phyloP scores from a whole-genome alignment of 30 jellyfish, hydroid and myxozoan genomes.

The Sanderia malayensis region DNA sequence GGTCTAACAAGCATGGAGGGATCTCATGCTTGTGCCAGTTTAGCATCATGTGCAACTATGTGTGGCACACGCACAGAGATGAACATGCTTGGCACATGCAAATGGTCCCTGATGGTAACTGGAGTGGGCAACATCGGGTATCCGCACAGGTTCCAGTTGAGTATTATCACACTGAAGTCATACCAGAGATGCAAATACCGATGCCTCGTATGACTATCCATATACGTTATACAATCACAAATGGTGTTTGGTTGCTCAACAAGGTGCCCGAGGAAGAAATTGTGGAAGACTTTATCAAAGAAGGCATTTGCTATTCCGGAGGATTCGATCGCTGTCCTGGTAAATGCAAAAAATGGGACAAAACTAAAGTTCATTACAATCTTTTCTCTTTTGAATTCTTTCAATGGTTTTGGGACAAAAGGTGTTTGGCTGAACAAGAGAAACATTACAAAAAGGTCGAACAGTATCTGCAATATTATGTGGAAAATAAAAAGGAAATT shows the following conservation, averaged over 20 bases:
- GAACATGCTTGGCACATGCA: constrained; percentile 48
- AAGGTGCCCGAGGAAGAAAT: not conserved
- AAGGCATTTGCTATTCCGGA: not conserved
- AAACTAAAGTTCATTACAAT: constrained; percentile 20
- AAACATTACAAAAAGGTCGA: constrained; percentile 23
- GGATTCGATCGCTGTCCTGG: constrained; percentile 49
- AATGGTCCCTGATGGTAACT: constrained; percentile 52
- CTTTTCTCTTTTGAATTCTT: constrained; percentile 50
- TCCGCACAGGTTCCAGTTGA: constrained; percentile 7
- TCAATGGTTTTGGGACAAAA: constrained; percentile 61
- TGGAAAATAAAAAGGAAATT: constrained; percentile 5
- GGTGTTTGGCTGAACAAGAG: constrained; percentile 37
- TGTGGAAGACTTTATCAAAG: not conserved
- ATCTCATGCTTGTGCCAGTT: constrained; percentile 15
- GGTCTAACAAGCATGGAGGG: not conserved
- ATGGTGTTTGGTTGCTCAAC: not conserved
- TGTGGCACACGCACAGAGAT: constrained; percentile 43
- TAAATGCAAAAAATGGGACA: constrained; percentile 42
- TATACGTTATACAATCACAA: not conserved
- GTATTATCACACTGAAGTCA: constrained; percentile 3
- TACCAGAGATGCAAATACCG: not conserved
- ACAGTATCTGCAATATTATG: constrained; percentile 6
- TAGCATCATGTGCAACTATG: constrained; percentile 30
- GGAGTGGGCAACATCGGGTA: constrained; percentile 15
- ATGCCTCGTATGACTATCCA: not conserved